These are phyloP conservation scores for Microplitis demolitor DNA, from an alignment of 1,140 invertebrate species.

Conservation along the genomic window DNA sequence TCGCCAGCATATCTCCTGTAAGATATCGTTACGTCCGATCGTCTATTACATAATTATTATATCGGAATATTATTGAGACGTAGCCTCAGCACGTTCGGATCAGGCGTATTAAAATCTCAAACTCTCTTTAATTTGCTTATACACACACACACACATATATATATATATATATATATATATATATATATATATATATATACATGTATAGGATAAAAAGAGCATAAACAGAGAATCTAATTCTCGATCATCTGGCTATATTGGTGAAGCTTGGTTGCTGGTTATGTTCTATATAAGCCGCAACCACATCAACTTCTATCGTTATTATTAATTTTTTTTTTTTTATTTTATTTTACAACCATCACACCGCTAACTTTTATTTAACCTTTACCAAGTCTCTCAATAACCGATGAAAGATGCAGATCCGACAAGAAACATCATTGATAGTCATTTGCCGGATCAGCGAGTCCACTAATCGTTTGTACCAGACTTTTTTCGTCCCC, in stretches of 20 bases:
- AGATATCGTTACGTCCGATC: constrained; percentile 31
- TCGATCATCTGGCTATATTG: neutral
- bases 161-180: too few species aligned
- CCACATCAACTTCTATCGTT: neutral
- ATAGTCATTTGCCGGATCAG: constrained; percentile 61
- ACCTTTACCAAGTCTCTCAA: neutral
- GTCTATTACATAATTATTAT: constrained; percentile 38
- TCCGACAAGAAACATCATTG: constrained; percentile 57
- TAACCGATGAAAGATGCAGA: constrained; percentile 48
- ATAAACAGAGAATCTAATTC: neutral
- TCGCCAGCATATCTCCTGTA: neutral
- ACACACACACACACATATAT: too few species aligned
- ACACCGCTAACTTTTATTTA: constrained; percentile 35
- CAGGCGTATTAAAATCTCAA: constrained; percentile 20
- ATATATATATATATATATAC: too few species aligned
- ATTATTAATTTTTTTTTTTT: too few species aligned
- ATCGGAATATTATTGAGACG: constrained; percentile 34
- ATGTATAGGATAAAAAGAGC: neutral
- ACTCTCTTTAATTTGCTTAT: neutral
- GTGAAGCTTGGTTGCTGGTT: neutral
- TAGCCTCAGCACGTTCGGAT: constrained; percentile 23
- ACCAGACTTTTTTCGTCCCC: constrained; percentile 39
- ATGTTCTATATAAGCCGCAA: neutral
- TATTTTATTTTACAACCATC: neutral
- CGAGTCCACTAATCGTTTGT: constrained; percentile 52